Evolutionary conservation across 2,797 vertebrate species (phyloP), one percentile per base, ranked within the genome.

Genomic region (Chanos chanos): DNA sequence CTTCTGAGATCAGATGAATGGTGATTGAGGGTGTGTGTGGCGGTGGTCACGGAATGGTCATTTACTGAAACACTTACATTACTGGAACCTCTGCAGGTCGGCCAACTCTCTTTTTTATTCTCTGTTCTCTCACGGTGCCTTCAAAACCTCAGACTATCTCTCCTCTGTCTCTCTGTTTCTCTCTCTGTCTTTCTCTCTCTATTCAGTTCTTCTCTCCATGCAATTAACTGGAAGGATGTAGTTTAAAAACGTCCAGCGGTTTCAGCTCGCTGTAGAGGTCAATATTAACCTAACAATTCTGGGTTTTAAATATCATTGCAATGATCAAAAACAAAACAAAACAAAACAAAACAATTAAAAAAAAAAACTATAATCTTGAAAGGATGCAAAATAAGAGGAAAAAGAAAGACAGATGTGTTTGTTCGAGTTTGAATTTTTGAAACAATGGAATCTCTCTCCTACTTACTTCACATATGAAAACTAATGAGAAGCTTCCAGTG

Each of bases 401-500:
- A 84, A 85, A 83, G 80, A 85, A 67, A 80, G 81, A 89, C 74
- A 82, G 81, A 79, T 56, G 81, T 76, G 74, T 81, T 84, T 85
- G 82, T 50, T 80, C 81, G 76, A 81, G 77, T 61, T 57, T n/a
- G n/a, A 83, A 83, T 87, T 87, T 87, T 80, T 85, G 85, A 89
- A 86, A 89, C 79, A 86, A 81, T 81, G 85, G 78, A 84, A 43
- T 84, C 71, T 86, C 85, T 89, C 85, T 87, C 89, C 86, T 85
- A 83, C 79, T 88, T 86, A 84, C 91, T 94, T 95, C 93, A 93
- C 92, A 94, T 93, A 92, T 91, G 90, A 88, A 92, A 86, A 89
- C 87, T 89, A 90, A 91, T 89, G 89, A 89, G 80, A 89, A 91
- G 91, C 89, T 95, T 97, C 95, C 95, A 97, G 94, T 97, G 95